These are phyloP conservation scores for Pavo muticus DNA, from an alignment of 2,113 vertebrate genomes.

Conservation along the genomic window DNA sequence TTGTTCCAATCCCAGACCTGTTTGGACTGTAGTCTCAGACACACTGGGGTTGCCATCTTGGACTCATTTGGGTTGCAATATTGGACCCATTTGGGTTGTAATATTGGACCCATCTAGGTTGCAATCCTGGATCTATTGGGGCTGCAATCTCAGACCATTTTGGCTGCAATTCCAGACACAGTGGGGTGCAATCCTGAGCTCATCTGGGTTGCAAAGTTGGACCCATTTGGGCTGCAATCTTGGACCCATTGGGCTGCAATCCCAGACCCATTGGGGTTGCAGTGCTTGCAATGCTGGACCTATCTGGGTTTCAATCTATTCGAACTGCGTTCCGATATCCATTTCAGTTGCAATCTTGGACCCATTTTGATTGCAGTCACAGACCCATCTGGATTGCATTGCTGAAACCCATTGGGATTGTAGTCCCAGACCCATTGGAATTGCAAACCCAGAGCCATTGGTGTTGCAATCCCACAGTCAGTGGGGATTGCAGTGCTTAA, in stretches of 20 bases:
- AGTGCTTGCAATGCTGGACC: too few species aligned
- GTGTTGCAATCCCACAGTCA: neutral
- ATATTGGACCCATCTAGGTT: fast-evolving
- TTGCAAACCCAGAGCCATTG: too few species aligned
- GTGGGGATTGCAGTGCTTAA: neutral
- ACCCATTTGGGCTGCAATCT: neutral
- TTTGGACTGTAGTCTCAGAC: neutral
- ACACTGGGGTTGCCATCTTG: neutral
- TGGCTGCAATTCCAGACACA: neutral
- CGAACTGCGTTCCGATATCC: neutral
- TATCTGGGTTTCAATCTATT: neutral
- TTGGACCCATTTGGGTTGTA: fast-evolving
- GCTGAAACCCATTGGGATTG: fast-evolving
- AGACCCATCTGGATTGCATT: neutral
- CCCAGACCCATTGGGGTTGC: neutral
- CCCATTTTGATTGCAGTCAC: too few species aligned
- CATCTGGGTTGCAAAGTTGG: too few species aligned
- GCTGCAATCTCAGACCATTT: too few species aligned
- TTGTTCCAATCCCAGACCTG: neutral
- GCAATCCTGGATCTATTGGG: neutral
- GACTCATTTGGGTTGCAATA: neutral
- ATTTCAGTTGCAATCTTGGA: too few species aligned
- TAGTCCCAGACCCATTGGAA: neutral
- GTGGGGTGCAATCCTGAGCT: neutral
- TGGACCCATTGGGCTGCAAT: neutral